These are phyloP conservation scores for Tympanuchus pallidicinctus DNA, from an alignment of 2,113 vertebrate genomes.

Conservation along the genomic window DNA sequence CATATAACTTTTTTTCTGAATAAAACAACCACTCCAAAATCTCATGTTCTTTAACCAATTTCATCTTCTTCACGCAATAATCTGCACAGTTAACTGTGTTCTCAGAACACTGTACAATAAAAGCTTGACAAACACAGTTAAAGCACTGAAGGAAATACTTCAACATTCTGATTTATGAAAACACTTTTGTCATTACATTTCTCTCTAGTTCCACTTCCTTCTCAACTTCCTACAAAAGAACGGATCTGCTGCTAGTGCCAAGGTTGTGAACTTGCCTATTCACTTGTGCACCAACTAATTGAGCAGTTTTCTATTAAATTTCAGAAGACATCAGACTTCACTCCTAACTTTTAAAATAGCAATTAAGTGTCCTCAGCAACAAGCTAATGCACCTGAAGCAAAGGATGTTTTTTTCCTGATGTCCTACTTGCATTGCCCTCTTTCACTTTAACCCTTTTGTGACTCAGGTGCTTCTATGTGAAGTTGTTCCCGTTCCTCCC, in stretches of 20 bases:
- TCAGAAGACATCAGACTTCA: not conserved
- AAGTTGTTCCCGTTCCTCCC: not conserved
- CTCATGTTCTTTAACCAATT: not conserved
- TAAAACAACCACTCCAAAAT: not conserved
- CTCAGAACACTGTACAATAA: not conserved
- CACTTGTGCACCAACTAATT: not conserved
- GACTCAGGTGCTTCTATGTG: not conserved
- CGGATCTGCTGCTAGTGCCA: not conserved
- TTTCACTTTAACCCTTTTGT: not conserved
- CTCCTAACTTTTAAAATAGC: not conserved
- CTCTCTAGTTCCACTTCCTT: not conserved
- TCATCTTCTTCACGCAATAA: not conserved
- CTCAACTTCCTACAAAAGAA: not conserved
- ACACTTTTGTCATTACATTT: not conserved
- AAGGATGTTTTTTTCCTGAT: not conserved
- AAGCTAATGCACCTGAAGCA: not conserved
- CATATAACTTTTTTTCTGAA: not conserved
- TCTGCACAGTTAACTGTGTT: not conserved
- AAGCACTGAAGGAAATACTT: not conserved
- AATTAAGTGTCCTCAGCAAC: not conserved
- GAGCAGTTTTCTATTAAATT: not conserved
- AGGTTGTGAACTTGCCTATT: not conserved
- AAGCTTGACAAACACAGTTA: not conserved
- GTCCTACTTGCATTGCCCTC: not conserved
- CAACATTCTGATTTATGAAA: not conserved